These are phyloP conservation scores for Leptobrachium leishanense DNA, from an alignment of 2,113 vertebrate species.

Conservation along the genomic window DNA sequence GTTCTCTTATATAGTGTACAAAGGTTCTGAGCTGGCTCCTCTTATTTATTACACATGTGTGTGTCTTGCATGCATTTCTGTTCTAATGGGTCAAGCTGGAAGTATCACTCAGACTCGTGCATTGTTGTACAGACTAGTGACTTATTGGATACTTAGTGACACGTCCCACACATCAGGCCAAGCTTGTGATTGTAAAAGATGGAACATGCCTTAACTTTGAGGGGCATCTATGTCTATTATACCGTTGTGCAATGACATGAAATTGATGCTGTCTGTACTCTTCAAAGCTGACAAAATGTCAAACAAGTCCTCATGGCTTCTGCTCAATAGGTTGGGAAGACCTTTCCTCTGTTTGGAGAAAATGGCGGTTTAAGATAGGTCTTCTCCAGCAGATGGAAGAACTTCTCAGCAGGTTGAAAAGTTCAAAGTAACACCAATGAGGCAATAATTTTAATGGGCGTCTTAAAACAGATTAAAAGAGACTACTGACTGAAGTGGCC, in stretches of 20 bases:
- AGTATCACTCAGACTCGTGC: conserved; percentile 15
- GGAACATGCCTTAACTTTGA: conserved; percentile 26
- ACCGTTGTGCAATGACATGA: not conserved
- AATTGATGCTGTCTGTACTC: not conserved
- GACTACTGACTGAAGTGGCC: conserved; percentile 30
- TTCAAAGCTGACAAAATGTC: not conserved
- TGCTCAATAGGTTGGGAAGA: not conserved
- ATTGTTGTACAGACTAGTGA: conserved; percentile 29
- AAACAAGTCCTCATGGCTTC: not conserved
- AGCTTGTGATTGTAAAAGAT: conserved; percentile 6
- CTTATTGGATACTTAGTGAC: conserved; percentile 6
- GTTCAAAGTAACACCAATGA: not conserved
- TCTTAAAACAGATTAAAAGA: not conserved
- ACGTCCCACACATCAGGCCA: conserved; percentile 19
- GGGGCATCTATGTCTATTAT: not conserved
- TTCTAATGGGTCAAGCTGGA: conserved; percentile 36
- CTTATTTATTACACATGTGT: conserved; percentile 48
- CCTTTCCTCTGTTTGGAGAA: not conserved
- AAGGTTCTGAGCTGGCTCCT: conserved; percentile 32
- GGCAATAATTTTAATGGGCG: conserved; percentile 8
- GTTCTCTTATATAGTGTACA: conserved; percentile 35
- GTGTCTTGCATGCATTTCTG: conserved; percentile 48
- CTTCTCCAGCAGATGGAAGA: not conserved
- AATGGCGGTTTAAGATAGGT: not conserved
- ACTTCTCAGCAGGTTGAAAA: not conserved